phyloP scores from a whole-genome alignment of 2,113 vertebrate genomes.

The Suncus etruscus region DNA sequence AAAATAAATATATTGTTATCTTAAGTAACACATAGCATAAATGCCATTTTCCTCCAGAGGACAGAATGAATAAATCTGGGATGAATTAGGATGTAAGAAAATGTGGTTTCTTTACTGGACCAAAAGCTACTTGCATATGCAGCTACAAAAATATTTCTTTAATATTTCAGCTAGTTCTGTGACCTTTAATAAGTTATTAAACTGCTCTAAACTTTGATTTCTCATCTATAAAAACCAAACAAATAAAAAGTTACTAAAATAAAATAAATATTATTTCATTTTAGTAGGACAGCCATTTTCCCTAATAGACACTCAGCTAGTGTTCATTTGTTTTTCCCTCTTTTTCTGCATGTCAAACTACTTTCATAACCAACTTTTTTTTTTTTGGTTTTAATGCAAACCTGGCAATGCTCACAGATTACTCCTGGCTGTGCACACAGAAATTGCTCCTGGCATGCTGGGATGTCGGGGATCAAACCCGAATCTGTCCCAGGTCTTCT shows the following conservation, averaged over 20 bases:
- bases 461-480: no score
- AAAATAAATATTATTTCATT: constrained; percentile 45
- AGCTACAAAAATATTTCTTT: background rate
- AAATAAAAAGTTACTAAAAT: background rate
- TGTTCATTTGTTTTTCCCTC: no score
- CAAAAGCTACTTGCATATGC: background rate
- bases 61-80: background rate
- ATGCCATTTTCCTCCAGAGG: background rate
- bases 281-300: background rate
- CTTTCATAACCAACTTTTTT: background rate
- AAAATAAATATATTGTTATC: background rate
- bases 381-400: background rate
- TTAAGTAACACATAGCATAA: background rate
- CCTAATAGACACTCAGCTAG: background rate
- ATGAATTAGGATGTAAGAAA: background rate
- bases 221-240: constrained; percentile 15
- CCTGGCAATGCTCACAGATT: no score
- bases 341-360: no score
- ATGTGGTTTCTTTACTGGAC: background rate
- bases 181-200: constrained; percentile 41
- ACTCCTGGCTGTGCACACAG: no score
- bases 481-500: no score
- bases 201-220: background rate
- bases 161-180: constrained; percentile 19
- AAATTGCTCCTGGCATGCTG: no score